Conservation (phyloP, 37 sponge, comb jelly and placozoan genomes). For the Spongia lamella region DNA sequence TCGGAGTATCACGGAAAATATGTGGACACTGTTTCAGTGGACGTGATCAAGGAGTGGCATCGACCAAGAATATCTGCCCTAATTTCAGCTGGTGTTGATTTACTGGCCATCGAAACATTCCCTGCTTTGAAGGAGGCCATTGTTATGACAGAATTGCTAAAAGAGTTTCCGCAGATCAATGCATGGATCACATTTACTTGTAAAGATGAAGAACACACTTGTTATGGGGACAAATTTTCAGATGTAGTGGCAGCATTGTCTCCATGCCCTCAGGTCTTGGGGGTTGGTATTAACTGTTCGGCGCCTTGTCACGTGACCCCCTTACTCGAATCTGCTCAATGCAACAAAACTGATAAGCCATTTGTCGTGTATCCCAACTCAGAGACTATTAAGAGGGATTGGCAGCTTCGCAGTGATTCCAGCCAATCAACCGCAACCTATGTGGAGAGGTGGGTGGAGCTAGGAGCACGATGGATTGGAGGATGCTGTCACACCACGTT, state of each 20-base stretch:
- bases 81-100: conserved; percentile 58
- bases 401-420: conserved; percentile 17
- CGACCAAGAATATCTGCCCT: conserved; percentile 49
- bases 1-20: conserved; percentile 84
- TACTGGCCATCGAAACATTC: conserved; percentile 79
- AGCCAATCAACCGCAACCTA: neutral
- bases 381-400: conserved; percentile 20
- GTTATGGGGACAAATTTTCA: conserved; percentile 78
- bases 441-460: conserved; percentile 17
- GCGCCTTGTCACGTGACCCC: conserved; percentile 51
- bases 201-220: conserved; percentile 60
- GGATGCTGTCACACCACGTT: conserved; percentile 46
- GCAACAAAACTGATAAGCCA: conserved; percentile 27
- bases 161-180: conserved; percentile 60
- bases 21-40: conserved; percentile 65
- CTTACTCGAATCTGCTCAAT: conserved; percentile 38
- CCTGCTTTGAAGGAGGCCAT: conserved; percentile 67
- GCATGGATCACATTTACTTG: conserved; percentile 82
- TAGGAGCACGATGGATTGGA: conserved; percentile 39
- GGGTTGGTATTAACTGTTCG: conserved; percentile 83
- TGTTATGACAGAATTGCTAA: conserved; percentile 45
- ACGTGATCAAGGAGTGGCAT: conserved; percentile 77
- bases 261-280: conserved; percentile 50
- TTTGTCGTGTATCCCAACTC: conserved; percentile 81
- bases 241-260: conserved; percentile 37